phyloP scores from a whole-genome alignment of 1,140 invertebrate species.

The Eubasilissa regina region DNA sequence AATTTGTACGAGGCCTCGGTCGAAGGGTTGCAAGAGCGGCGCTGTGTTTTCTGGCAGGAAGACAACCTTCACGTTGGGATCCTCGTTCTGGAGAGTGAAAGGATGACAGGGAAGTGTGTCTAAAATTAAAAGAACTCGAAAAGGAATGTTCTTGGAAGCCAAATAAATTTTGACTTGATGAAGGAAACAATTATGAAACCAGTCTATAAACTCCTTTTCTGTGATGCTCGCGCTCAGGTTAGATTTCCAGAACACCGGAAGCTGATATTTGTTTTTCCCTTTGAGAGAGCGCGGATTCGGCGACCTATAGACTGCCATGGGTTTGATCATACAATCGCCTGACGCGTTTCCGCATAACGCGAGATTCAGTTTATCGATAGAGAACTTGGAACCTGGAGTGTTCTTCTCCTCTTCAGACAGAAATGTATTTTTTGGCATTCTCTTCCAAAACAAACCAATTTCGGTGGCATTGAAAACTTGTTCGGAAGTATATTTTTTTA shows the following conservation, averaged over 20 bases:
- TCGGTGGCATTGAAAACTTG: slow-evolving; percentile 68
- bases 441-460: slow-evolving; percentile 69
- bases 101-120: slow-evolving; percentile 68
- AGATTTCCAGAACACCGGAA: slow-evolving; percentile 65
- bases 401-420: slow-evolving; percentile 65
- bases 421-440: slow-evolving; percentile 67
- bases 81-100: slow-evolving; percentile 60
- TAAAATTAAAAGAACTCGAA: slow-evolving; percentile 68
- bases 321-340: slow-evolving; percentile 67
- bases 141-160: slow-evolving; percentile 63
- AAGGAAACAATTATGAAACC: slow-evolving; percentile 63
- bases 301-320: slow-evolving; percentile 66
- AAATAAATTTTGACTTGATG: slow-evolving; percentile 63
- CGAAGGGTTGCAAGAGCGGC: slow-evolving; percentile 66
- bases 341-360: slow-evolving; percentile 65
- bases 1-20: slow-evolving; percentile 44
- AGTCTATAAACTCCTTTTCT: slow-evolving; percentile 63
- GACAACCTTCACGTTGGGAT: slow-evolving; percentile 65
- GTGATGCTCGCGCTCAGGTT: slow-evolving; percentile 65
- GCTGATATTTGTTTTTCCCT: slow-evolving; percentile 60
- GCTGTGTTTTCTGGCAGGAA: slow-evolving; percentile 70
- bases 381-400: slow-evolving; percentile 66
- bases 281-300: slow-evolving; percentile 67
- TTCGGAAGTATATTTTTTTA: slow-evolving; percentile 62
- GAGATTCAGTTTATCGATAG: slow-evolving; percentile 69